These are phyloP conservation scores for Actinostola sp. DNA, from an alignment of 92 coral and sea anemone species.

Conservation along the genomic window DNA sequence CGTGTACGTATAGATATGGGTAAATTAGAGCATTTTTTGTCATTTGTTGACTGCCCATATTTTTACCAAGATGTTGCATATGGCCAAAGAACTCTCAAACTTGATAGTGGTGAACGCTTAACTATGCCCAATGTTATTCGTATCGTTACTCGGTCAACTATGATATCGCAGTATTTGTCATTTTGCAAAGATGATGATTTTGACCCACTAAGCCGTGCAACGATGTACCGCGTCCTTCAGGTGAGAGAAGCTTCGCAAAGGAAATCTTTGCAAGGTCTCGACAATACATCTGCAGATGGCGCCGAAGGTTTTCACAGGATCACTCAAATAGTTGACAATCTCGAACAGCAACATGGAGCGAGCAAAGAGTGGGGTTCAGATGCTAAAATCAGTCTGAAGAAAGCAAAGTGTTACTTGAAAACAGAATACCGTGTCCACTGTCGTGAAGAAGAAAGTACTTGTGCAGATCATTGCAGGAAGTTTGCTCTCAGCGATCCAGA, in stretches of 20 bases:
- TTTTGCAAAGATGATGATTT: conserved; percentile 47
- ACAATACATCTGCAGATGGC: conserved; percentile 58
- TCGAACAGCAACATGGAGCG: conserved; percentile 30
- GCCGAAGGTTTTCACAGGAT: conserved; percentile 41
- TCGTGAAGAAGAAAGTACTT: conserved; percentile 26
- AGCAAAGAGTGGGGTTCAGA: conserved; percentile 46
- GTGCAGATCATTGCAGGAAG: conserved; percentile 57
- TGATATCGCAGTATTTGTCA: conserved; percentile 47
- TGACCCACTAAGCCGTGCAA: conserved; percentile 42
- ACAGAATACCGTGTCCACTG: conserved; percentile 44
- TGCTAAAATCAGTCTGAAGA: conserved; percentile 9
- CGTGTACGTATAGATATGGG: conserved; percentile 31
- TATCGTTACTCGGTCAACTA: conserved; percentile 50
- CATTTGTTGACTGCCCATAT: conserved; percentile 42
- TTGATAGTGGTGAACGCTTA: conserved; percentile 52
- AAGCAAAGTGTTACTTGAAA: conserved; percentile 48
- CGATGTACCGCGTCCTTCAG: conserved; percentile 33
- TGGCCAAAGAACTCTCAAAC: conserved; percentile 30
- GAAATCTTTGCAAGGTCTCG: conserved; percentile 43
- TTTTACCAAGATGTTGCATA: conserved; percentile 47
- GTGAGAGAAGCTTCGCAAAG: conserved; percentile 63
- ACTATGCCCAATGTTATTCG: conserved; percentile 57
- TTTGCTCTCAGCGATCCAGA: conserved; percentile 49
- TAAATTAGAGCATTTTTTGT: conserved; percentile 53
- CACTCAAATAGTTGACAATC: conserved; percentile 29